These are phyloP conservation scores for Leptinotarsa juncta DNA, from an alignment of 2,888 invertebrate genomes.

Conservation along the genomic window DNA sequence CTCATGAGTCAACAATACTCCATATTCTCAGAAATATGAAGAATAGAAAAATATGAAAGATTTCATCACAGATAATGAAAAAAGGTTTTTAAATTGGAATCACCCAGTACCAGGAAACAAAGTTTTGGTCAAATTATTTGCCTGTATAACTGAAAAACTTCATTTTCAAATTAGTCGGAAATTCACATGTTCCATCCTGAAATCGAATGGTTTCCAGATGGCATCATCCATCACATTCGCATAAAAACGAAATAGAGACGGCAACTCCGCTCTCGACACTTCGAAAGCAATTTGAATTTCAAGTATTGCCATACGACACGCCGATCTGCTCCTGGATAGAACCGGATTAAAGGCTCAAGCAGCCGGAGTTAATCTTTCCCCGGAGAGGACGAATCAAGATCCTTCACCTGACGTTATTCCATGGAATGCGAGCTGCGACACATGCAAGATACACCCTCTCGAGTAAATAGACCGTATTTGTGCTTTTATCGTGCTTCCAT, in stretches of 20 bases:
- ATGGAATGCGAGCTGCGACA: background rate
- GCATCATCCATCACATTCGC: background rate
- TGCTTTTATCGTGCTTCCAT: background rate
- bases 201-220: background rate
- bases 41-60: too few species aligned
- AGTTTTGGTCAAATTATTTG: too few species aligned
- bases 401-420: slow-evolving; percentile 2
- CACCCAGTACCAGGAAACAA: too few species aligned
- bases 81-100: too few species aligned
- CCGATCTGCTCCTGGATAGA: background rate
- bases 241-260: background rate
- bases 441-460: slow-evolving; percentile 4
- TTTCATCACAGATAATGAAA: too few species aligned
- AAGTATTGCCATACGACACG: slow-evolving; percentile 12
- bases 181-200: too few species aligned
- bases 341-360: slow-evolving; percentile 16
- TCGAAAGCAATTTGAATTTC: slow-evolving; percentile 16
- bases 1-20: too few species aligned
- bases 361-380: slow-evolving; percentile 16
- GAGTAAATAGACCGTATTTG: slow-evolving; percentile 14
- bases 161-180: too few species aligned
- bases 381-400: slow-evolving; percentile 7
- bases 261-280: background rate
- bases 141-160: too few species aligned
- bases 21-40: too few species aligned